Evolutionary conservation across 2,888 invertebrate species (phyloP).

Genomic region (Acleris laterana): DNA sequence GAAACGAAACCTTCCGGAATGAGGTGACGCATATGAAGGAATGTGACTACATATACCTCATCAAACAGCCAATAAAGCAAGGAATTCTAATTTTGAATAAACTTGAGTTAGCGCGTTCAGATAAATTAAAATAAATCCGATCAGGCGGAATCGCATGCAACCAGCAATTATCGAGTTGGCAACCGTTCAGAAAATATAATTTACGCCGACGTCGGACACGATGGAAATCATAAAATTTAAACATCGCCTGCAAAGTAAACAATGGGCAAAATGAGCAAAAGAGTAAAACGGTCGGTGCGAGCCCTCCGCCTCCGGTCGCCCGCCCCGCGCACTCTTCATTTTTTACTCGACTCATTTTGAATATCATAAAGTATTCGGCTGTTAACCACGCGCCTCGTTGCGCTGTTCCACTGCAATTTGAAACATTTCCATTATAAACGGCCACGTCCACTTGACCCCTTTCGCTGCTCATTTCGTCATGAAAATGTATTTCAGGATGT

Average conservation of each 20-base stretch:
- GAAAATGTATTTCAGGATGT: conserved; percentile 25
- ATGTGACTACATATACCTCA: conserved; percentile 13
- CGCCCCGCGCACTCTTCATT: conserved; percentile 55
- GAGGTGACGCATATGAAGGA: conserved; percentile 40
- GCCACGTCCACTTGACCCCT: conserved; percentile 28
- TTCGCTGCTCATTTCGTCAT: conserved; percentile 26
- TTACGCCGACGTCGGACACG: conserved; percentile 69
- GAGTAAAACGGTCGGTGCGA: conserved; percentile 59
- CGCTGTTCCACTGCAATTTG: conserved; percentile 33
- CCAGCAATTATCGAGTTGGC: conserved; percentile 73
- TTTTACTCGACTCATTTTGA: conserved; percentile 50
- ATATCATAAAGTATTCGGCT: conserved; percentile 50
- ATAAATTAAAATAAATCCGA: conserved; percentile 64
- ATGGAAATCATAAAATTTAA: conserved; percentile 79
- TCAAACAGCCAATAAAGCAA: conserved; percentile 20
- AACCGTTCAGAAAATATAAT: conserved; percentile 77
- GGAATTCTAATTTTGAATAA: conserved; percentile 45
- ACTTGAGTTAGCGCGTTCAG: conserved; percentile 45
- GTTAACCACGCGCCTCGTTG: conserved; percentile 33
- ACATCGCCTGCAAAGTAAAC: conserved; percentile 78
- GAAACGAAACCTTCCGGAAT: conserved; percentile 41
- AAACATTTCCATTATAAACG: conserved; percentile 33
- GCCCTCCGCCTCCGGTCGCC: conserved; percentile 59
- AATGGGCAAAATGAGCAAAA: conserved; percentile 78
- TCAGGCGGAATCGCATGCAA: conserved; percentile 60